phyloP scores from a whole-genome alignment of 2,888 invertebrate species.

The Cheilosia urbana region DNA sequence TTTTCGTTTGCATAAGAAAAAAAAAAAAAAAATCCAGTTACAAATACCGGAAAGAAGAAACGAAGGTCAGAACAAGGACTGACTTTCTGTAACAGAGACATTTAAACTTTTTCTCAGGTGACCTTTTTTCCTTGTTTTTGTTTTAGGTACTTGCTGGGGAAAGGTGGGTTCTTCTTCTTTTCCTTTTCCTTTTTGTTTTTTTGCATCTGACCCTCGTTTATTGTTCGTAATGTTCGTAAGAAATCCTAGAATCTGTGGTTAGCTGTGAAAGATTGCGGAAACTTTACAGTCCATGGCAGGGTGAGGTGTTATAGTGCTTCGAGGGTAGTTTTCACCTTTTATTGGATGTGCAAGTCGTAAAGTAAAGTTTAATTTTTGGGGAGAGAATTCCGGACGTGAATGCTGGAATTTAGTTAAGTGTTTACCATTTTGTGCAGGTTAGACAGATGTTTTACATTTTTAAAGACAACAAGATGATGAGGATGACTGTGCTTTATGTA shows the following conservation, averaged over 20 bases:
- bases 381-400: background rate
- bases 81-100: slow-evolving; percentile 17
- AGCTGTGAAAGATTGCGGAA: slow-evolving; percentile 63
- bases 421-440: too few relatives aligned
- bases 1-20: slow-evolving; percentile 34
- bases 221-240: slow-evolving; percentile 25
- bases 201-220: slow-evolving; percentile 33
- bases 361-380: slow-evolving; percentile 50
- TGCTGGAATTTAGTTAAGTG: background rate
- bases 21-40: background rate
- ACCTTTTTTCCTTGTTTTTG: slow-evolving; percentile 21
- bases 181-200: background rate
- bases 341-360: slow-evolving; percentile 48
- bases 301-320: slow-evolving; percentile 64
- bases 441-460: too few relatives aligned
- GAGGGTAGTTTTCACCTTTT: slow-evolving; percentile 52
- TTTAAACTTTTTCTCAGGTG: slow-evolving; percentile 48
- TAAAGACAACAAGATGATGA: too few relatives aligned
- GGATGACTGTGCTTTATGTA: too few relatives aligned
- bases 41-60: background rate
- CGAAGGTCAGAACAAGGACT: slow-evolving; percentile 45
- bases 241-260: slow-evolving; percentile 28
- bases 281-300: slow-evolving; percentile 61
- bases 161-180: background rate
- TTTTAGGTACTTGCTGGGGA: background rate